Evolutionary conservation across 2,888 invertebrate genomes (phyloP).

Genomic region (Phyllotreta cruciferae): DNA sequence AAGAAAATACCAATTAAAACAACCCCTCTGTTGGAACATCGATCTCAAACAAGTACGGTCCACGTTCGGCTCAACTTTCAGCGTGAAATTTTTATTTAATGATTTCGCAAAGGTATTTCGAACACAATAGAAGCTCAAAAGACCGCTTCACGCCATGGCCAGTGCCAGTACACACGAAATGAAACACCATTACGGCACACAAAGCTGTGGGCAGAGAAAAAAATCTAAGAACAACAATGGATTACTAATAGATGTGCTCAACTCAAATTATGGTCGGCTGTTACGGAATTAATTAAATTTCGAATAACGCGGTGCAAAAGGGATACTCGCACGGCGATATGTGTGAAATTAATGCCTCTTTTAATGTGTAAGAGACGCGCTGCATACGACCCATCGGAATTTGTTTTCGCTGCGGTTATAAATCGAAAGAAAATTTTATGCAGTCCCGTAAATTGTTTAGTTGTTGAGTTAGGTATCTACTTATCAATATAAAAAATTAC

Average conservation of each 20-base stretch:
- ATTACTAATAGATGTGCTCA: slow-evolving; percentile 40
- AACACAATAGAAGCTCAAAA: slow-evolving; percentile 24
- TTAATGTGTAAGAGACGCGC: slow-evolving; percentile 8
- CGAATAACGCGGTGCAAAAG: slow-evolving; percentile 23
- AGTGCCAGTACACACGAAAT: slow-evolving; percentile 27
- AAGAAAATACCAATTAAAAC: no score
- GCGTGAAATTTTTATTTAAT: slow-evolving; percentile 44
- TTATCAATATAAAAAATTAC: no score
- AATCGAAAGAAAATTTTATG: no score
- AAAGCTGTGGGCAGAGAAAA: slow-evolving; percentile 36
- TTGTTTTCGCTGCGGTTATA: no score
- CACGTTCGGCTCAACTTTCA: slow-evolving; percentile 35
- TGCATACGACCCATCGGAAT: no score
- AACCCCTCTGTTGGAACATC: not conserved
- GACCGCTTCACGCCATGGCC: not conserved
- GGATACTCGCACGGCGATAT: slow-evolving; percentile 20
- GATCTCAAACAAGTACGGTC: slow-evolving; percentile 34
- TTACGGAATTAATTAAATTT: slow-evolving; percentile 34
- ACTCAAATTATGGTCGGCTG: slow-evolving; percentile 30
- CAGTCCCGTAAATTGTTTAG: no score
- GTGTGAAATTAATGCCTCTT: slow-evolving; percentile 23
- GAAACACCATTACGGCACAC: slow-evolving; percentile 38
- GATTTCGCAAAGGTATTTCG: slow-evolving; percentile 41
- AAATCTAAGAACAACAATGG: slow-evolving; percentile 36
- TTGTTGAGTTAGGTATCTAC: no score